These are phyloP conservation scores for Eira barbara DNA, from an alignment of 2,113 vertebrate genomes.

Conservation along the genomic window DNA sequence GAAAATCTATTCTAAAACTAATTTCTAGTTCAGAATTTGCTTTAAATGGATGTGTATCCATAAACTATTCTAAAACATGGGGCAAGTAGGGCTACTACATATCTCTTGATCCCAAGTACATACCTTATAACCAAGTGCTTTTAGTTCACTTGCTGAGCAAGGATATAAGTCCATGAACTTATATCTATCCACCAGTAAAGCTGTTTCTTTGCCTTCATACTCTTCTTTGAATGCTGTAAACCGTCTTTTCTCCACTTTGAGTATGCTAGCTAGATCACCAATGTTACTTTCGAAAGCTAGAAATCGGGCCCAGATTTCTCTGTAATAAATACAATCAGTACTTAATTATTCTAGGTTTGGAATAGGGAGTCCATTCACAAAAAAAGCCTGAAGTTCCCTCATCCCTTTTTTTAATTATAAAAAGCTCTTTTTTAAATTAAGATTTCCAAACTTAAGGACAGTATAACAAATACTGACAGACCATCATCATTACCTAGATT, in stretches of 20 bases:
- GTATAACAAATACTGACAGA: background rate
- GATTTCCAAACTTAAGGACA: background rate
- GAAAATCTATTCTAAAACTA: conserved; percentile 23
- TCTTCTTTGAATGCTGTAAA: conserved; percentile 98
- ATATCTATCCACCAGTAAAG: conserved; percentile 96
- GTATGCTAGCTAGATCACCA: conserved; percentile 97
- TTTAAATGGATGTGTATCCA: background rate
- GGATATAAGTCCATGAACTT: conserved; percentile 99
- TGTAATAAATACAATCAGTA: conserved; percentile 74
- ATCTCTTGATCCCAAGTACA: background rate
- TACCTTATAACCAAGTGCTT: conserved; percentile 99
- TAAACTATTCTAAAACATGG: background rate
- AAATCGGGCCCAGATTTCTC: conserved; percentile 99
- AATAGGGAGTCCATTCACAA: background rate
- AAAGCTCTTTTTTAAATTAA: background rate
- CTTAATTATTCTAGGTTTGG: conserved; percentile 15
- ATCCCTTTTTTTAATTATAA: background rate
- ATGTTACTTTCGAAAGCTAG: conserved; percentile 99
- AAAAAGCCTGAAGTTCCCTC: background rate
- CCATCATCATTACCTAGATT: conserved; percentile 22
- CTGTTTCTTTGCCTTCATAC: conserved; percentile 98
- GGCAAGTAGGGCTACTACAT: background rate
- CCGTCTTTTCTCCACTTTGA: conserved; percentile 96
- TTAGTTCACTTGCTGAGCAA: conserved; percentile 95
- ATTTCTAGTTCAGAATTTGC: conserved; percentile 13